phyloP scores from a whole-genome alignment of 2,113 vertebrate genomes.

The Procavia capensis region DNA sequence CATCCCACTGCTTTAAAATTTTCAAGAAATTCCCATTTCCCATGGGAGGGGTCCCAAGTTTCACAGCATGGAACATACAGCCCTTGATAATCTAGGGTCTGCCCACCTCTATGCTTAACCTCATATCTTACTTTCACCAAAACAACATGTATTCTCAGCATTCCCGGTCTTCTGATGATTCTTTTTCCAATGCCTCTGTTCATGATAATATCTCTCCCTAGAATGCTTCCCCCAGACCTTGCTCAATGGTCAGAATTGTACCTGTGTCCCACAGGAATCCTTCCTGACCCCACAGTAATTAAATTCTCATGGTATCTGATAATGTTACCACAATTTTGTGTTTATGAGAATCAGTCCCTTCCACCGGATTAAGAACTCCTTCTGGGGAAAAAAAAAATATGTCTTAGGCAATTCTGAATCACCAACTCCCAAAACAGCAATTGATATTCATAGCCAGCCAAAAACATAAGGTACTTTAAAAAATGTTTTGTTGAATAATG shows the following conservation, averaged over 20 bases:
- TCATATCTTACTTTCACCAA: neutral
- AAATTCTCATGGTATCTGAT: neutral
- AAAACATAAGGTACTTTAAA: neutral
- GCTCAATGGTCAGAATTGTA: neutral
- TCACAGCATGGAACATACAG: neutral
- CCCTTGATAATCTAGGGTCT: neutral
- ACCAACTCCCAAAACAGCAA: neutral
- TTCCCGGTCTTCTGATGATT: neutral
- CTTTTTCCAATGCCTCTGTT: neutral
- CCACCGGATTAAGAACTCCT: neutral
- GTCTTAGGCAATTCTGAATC: conserved; percentile 29
- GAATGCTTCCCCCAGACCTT: neutral
- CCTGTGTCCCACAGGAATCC: neutral
- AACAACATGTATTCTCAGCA: neutral
- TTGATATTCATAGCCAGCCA: no score
- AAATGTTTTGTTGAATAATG: neutral
- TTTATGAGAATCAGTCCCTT: neutral
- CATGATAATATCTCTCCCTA: neutral
- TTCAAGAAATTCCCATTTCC: neutral
- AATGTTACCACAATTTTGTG: neutral
- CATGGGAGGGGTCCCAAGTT: neutral
- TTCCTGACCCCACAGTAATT: neutral
- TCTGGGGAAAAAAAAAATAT: neutral
- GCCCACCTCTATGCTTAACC: neutral
- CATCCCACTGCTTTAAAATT: neutral